Evolutionary conservation across 2,888 invertebrate genomes (phyloP).

Genomic region (Epinotia nisella): DNA sequence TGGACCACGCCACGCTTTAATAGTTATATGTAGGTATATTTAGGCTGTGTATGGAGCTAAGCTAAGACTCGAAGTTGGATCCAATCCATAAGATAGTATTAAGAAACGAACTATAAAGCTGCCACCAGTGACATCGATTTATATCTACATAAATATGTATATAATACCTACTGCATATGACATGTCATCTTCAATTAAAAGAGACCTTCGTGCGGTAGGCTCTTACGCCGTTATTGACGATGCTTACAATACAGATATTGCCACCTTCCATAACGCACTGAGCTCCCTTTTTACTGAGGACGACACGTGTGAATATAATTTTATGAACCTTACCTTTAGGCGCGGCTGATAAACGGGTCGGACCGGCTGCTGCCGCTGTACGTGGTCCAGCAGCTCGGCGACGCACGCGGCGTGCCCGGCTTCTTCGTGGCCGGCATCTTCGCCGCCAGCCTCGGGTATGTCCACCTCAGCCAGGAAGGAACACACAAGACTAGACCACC

Average conservation of each 20-base stretch:
- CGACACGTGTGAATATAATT: neutral
- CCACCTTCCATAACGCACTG: neutral
- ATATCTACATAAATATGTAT: no score
- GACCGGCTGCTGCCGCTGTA: constrained; percentile 95
- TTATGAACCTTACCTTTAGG: constrained; percentile 58
- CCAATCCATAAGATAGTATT: no score
- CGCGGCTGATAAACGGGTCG: constrained; percentile 87
- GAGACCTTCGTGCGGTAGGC: neutral
- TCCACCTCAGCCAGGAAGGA: neutral
- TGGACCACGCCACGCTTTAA: no score
- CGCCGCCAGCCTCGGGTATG: constrained; percentile 96
- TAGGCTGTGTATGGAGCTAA: no score
- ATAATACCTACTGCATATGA: no score
- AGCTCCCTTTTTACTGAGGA: neutral
- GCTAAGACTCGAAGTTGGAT: no score
- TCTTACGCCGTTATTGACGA: no score
- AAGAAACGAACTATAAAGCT: no score
- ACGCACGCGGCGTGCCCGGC: constrained; percentile 92
- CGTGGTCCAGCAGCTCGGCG: constrained; percentile 92
- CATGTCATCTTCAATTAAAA: no score
- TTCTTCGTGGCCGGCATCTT: constrained; percentile 98
- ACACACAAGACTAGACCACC: neutral
- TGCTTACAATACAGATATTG: no score
- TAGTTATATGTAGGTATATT: no score
- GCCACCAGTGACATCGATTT: no score